Conservation (phyloP, 2,797 vertebrate species). For the Mus spretus region DNA sequence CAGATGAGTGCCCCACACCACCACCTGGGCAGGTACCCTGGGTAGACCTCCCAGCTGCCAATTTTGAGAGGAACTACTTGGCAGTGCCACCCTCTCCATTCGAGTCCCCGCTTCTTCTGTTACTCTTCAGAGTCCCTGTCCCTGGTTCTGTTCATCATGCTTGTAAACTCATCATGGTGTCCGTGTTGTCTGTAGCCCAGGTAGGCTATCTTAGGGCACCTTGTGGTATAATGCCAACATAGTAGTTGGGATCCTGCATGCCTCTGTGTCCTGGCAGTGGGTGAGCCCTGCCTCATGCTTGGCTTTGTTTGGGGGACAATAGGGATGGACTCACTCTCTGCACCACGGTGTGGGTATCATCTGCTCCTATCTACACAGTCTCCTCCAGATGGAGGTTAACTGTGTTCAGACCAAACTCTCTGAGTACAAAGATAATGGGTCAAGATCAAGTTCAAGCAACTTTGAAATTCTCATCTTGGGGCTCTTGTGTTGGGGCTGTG, state of each 20-base stretch:
- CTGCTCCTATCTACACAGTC: neutral
- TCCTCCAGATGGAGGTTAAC: too few relatives aligned
- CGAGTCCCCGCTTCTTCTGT: neutral
- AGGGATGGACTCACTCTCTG: neutral
- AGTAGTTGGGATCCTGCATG: neutral
- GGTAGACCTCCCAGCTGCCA: neutral
- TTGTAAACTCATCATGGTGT: too few relatives aligned
- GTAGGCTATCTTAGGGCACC: neutral
- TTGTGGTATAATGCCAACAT: rapidly evolving
- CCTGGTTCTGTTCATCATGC: neutral
- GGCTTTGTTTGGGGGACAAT: neutral
- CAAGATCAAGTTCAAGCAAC: neutral
- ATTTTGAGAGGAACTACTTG: neutral
- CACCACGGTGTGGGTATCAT: neutral
- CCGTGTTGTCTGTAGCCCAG: neutral
- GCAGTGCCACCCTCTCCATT: too few relatives aligned
- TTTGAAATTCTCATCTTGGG: neutral
- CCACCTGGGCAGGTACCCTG: neutral
- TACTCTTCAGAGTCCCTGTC: neutral
- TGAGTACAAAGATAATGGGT: neutral
- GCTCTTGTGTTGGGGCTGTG: too few relatives aligned
- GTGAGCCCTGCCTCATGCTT: neutral
- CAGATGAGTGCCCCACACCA: neutral
- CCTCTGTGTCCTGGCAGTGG: neutral
- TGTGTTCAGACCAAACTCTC: neutral